phyloP scores from a whole-genome alignment of 2,888 invertebrate genomes.

The Pemphredon lugubris region DNA sequence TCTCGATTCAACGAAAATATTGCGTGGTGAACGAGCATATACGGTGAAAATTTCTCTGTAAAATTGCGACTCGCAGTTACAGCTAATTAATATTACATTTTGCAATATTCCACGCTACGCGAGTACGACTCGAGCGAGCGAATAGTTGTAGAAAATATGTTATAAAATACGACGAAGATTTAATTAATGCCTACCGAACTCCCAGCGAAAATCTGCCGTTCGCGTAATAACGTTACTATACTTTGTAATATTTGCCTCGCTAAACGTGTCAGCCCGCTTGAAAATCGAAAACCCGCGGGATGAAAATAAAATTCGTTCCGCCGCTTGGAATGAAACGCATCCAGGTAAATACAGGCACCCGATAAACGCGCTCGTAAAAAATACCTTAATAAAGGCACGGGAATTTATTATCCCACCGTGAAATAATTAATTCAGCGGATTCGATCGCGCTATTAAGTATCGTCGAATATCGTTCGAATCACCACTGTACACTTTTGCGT shows the following conservation, averaged over 20 bases:
- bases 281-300: slow-evolving; percentile 6
- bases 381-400: not conserved
- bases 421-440: not conserved
- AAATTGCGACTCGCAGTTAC: slow-evolving; percentile 5
- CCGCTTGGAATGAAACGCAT: not conserved
- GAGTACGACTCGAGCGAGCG: not conserved
- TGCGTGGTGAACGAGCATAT: slow-evolving; percentile 1
- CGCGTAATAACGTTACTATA: slow-evolving; percentile 7
- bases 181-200: not conserved
- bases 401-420: not conserved
- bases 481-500: too few species aligned
- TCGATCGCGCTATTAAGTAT: not conserved
- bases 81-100: slow-evolving; percentile 12
- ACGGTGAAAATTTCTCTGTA: not conserved
- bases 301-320: slow-evolving; percentile 8
- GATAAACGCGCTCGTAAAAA: not conserved
- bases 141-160: not conserved
- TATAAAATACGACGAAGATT: not conserved
- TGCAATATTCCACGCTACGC: not conserved
- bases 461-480: too few species aligned
- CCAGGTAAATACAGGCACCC: slow-evolving; percentile 10
- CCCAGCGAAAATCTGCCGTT: not conserved
- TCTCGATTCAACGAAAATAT: slow-evolving; percentile 26
- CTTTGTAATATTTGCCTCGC: not conserved
- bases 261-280: not conserved